Evolutionary conservation across 2,888 invertebrate species (phyloP).

Genomic region (Drosophila gaucha): DNA sequence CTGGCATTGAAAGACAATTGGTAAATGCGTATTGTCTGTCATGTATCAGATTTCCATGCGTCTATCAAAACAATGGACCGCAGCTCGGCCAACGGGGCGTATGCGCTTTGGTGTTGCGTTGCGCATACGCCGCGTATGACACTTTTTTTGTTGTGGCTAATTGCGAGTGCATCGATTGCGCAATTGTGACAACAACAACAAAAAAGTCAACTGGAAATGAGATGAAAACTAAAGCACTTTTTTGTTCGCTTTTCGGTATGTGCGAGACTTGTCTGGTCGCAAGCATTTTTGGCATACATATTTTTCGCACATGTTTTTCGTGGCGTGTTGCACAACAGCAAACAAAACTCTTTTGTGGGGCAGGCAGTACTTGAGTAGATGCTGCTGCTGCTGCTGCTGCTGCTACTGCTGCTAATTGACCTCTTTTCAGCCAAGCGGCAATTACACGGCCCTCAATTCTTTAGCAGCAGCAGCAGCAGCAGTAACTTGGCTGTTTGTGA

Average conservation of each 20-base stretch:
- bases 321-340: slow-evolving; percentile 35
- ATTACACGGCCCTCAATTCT: slow-evolving; percentile 72
- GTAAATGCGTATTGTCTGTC: slow-evolving; percentile 4
- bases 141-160: slow-evolving; percentile 10
- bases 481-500: slow-evolving; percentile 24
- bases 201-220: slow-evolving; percentile 22
- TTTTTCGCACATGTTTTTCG: slow-evolving; percentile 23
- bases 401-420: slow-evolving; percentile 74
- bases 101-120: slow-evolving; percentile 41
- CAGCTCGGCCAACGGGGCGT: slow-evolving; percentile 41
- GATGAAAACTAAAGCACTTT: slow-evolving; percentile 39
- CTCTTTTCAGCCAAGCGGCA: slow-evolving; percentile 80
- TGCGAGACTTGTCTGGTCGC: slow-evolving; percentile 35
- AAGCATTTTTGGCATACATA: slow-evolving; percentile 38
- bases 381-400: slow-evolving; percentile 32
- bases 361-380: slow-evolving; percentile 14
- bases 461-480: slow-evolving; percentile 28
- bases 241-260: slow-evolving; percentile 39
- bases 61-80: slow-evolving; percentile 12
- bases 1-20: slow-evolving; percentile 35
- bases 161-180: slow-evolving; percentile 36
- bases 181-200: slow-evolving; percentile 20
- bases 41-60: slow-evolving; percentile 19
- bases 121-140: slow-evolving; percentile 44
- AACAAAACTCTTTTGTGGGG: slow-evolving; percentile 47